Conservation (phyloP, 2,888 invertebrate species). For the Diaprepes abbreviatus region DNA sequence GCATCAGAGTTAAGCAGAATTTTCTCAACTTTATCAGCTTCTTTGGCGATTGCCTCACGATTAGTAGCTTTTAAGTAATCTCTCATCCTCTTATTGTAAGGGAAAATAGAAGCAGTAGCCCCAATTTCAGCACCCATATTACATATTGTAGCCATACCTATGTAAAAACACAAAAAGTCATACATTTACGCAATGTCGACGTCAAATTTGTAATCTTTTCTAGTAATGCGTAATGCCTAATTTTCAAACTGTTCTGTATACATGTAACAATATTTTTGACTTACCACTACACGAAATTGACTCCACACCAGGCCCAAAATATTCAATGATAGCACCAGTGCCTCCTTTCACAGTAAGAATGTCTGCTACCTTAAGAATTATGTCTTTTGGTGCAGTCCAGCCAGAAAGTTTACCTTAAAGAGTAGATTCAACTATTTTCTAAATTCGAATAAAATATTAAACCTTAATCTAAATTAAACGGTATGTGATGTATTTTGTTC, state of each 20-base stretch:
- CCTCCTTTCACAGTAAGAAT: slow-evolving; percentile 99
- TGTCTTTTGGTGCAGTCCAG: slow-evolving; percentile 99
- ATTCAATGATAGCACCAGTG: slow-evolving; percentile 99
- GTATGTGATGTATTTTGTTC: too few relatives aligned
- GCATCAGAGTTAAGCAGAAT: slow-evolving; percentile 83
- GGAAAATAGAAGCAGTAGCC: slow-evolving; percentile 98
- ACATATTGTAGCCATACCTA: slow-evolving; percentile 99
- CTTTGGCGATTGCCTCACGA: slow-evolving; percentile 77
- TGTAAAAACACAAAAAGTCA: too few relatives aligned
- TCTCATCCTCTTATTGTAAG: slow-evolving; percentile 95
- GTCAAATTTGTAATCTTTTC: too few relatives aligned
- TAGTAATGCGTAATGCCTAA: too few relatives aligned
- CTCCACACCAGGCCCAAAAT: slow-evolving; percentile 97
- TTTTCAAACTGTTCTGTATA: too few relatives aligned
- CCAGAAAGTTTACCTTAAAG: slow-evolving; percentile 80
- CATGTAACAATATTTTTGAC: not conserved
- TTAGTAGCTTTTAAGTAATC: slow-evolving; percentile 92
- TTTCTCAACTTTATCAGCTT: slow-evolving; percentile 80
- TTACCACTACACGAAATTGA: slow-evolving; percentile 97
- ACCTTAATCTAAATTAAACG: too few relatives aligned
- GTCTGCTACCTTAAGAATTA: slow-evolving; percentile 96
- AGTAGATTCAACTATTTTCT: too few relatives aligned
- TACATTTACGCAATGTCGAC: too few relatives aligned
- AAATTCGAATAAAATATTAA: too few relatives aligned
- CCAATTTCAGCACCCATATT: slow-evolving; percentile 99